Evolutionary conservation across 2,113 vertebrate genomes (phyloP).

Genomic region (Chrysemys picta): DNA sequence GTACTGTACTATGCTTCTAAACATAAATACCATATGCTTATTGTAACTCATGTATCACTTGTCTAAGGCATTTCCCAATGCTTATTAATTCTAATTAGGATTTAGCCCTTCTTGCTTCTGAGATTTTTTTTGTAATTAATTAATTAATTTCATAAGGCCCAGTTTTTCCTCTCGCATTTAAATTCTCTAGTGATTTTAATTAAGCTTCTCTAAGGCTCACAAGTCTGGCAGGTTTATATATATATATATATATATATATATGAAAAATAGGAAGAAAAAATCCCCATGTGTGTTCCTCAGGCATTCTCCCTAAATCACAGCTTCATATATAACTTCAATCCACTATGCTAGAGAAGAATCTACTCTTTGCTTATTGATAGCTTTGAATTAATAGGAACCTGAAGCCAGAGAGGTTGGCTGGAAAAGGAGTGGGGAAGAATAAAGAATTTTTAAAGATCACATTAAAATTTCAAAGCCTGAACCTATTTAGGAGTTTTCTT

Average conservation of each 20-base stretch:
- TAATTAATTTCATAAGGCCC: neutral
- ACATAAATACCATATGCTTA: neutral
- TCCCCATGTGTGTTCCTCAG: neutral
- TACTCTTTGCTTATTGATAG: neutral
- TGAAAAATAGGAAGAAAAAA: slow-evolving; percentile 4
- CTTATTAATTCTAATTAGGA: neutral
- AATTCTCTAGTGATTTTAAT: neutral
- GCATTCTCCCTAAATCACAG: slow-evolving; percentile 1
- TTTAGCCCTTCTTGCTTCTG: neutral
- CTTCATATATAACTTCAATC: neutral
- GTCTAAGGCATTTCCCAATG: neutral
- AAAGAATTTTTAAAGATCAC: neutral
- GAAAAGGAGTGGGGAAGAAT: neutral
- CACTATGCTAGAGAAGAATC: neutral
- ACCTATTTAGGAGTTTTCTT: accelerated
- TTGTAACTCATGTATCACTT: neutral
- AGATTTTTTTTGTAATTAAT: neutral
- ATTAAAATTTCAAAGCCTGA: neutral
- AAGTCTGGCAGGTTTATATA: neutral
- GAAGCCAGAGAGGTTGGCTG: neutral
- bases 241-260: neutral
- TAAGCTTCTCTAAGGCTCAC: neutral
- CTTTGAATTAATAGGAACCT: neutral
- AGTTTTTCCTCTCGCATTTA: neutral
- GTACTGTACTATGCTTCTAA: neutral